Evolutionary conservation across 2,113 vertebrate genomes (phyloP).

Genomic region (Guaruba guarouba): DNA sequence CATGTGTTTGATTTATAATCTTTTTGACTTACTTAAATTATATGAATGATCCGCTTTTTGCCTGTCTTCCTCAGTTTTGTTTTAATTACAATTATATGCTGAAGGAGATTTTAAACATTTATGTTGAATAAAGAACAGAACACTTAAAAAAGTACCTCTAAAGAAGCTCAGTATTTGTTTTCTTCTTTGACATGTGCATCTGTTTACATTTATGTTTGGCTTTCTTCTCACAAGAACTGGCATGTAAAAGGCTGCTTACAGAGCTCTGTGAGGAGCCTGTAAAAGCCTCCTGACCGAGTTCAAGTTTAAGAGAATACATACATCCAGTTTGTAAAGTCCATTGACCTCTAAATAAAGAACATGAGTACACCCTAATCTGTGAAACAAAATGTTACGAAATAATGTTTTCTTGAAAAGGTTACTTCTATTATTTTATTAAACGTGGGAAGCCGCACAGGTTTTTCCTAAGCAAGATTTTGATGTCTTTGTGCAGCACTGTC

Average conservation of each 20-base stretch:
- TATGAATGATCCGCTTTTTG: neutral
- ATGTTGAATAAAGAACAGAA: neutral
- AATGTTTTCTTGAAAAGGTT: neutral
- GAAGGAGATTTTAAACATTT: neutral
- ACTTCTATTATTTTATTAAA: neutral
- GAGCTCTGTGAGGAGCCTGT: neutral
- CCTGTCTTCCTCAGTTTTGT: neutral
- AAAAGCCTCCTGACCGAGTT: neutral
- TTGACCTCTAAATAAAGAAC: neutral
- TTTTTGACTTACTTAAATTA: neutral
- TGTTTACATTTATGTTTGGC: neutral
- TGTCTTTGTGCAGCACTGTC: neutral
- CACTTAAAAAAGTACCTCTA: neutral
- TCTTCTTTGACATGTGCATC: neutral
- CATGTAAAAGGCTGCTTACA: neutral
- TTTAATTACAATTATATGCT: neutral
- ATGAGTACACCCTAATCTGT: neutral
- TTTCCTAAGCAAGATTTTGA: neutral
- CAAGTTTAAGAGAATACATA: neutral
- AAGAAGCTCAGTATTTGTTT: neutral
- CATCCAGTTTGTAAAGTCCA: neutral
- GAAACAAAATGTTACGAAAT: neutral
- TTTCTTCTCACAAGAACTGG: neutral
- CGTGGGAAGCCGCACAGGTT: neutral
- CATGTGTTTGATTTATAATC: neutral